Conservation (phyloP, 1,140 invertebrate species). For the Cydia pomonella region DNA sequence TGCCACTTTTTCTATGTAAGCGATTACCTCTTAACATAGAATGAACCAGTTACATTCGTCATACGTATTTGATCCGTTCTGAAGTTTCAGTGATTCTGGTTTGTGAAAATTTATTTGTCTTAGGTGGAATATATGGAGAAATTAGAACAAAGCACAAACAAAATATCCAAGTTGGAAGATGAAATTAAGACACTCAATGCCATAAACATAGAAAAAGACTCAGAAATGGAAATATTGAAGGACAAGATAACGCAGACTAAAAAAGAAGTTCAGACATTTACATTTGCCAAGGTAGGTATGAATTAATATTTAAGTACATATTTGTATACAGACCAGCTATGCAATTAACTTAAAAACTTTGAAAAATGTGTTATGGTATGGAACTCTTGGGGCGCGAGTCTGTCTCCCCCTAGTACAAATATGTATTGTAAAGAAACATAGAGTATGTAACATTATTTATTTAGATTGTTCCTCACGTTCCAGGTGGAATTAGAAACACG, state of each 20-base stretch:
- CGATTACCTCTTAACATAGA: no score
- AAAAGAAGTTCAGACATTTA: constrained; percentile 51
- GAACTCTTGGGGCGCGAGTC: no score
- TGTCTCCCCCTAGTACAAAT: no score
- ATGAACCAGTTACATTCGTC: no score
- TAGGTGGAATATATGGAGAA: constrained; percentile 68
- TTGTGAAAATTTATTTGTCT: constrained; percentile 33
- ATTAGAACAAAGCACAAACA: constrained; percentile 54
- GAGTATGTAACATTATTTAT: no score
- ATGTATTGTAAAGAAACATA: no score
- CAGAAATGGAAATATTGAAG: constrained; percentile 57
- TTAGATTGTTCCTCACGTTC: constrained; percentile 9
- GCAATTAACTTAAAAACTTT: no score
- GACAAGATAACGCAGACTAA: constrained; percentile 53
- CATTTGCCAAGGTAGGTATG: constrained; percentile 50
- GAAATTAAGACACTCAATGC: constrained; percentile 48
- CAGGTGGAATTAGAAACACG: constrained; percentile 54
- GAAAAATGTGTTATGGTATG: no score
- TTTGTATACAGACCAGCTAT: no score
- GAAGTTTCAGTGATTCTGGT: not conserved
- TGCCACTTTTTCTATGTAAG: no score
- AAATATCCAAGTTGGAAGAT: constrained; percentile 58
- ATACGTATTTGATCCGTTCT: no score
- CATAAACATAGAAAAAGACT: constrained; percentile 56
- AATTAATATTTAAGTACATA: not conserved